Percentiles rank a stretch among this genome's conserved stretches.
phyloP scores from a whole-genome alignment of 2,888 invertebrate species.

The Aporophyla nigra region DNA sequence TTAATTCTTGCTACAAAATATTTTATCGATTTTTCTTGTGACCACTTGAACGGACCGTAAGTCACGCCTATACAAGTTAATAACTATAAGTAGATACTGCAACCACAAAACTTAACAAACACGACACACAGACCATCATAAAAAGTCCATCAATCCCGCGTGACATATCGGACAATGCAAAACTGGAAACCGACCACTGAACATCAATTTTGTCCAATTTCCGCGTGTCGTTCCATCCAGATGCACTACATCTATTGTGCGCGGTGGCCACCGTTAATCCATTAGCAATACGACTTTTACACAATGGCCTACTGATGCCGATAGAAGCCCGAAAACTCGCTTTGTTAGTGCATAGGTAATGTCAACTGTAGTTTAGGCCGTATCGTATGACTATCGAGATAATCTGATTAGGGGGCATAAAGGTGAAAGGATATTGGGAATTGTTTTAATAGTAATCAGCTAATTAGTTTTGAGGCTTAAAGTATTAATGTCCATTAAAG shows the following conservation, averaged over 20 bases:
- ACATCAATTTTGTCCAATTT: conserved; percentile 77
- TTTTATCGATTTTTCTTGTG: neutral
- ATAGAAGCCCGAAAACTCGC: conserved; percentile 70
- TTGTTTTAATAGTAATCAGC: conserved; percentile 3
- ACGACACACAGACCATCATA: conserved; percentile 12
- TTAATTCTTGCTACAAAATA: neutral
- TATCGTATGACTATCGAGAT: neutral
- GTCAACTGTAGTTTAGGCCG: conserved; percentile 41
- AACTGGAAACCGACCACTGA: conserved; percentile 68
- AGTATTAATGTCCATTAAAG: neutral
- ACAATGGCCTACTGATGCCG: conserved; percentile 79
- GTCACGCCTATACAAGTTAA: neutral
- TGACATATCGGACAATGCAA: conserved; percentile 65
- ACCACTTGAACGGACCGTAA: too few relatives aligned
- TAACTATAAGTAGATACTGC: neutral
- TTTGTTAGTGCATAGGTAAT: conserved; percentile 65
- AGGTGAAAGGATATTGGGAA: neutral
- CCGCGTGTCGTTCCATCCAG: conserved; percentile 70
- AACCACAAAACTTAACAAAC: conserved; percentile 2
- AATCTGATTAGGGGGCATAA: conserved; percentile 5
- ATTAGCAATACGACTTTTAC: conserved; percentile 86
- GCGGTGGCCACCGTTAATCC: conserved; percentile 83
- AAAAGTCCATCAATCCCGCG: conserved; percentile 58
- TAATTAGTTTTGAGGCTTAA: neutral
- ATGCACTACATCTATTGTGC: conserved; percentile 68